A percentile compares a stretch with the other conserved stretches of the same genome.
Evolutionary conservation across 2,113 vertebrate genomes (phyloP).

Genomic region (Cettia cetti): DNA sequence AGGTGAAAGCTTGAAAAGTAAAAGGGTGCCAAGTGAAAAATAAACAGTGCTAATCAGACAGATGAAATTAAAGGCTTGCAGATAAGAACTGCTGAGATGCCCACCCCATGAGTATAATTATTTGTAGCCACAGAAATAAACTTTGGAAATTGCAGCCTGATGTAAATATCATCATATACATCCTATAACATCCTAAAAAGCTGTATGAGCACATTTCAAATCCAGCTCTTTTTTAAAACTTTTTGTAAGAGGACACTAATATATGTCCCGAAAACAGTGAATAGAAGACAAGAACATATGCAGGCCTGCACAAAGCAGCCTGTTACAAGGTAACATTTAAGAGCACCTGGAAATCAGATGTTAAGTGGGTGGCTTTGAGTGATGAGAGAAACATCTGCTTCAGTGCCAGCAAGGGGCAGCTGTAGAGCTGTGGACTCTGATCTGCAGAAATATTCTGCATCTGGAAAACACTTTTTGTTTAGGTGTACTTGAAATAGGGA

Average conservation of each 20-base stretch:
- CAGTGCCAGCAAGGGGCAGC: not conserved
- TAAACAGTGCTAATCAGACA: not conserved
- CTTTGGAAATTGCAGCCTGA: not conserved
- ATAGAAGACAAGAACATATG: not conserved
- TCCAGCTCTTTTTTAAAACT: not conserved
- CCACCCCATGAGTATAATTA: not conserved
- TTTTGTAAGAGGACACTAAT: not conserved
- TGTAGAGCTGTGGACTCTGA: not conserved
- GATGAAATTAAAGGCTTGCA: not conserved
- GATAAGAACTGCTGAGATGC: not conserved
- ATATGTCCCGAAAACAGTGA: not conserved
- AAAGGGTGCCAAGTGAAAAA: not conserved
- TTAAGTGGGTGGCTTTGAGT: not conserved
- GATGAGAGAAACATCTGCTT: not conserved
- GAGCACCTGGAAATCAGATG: not conserved
- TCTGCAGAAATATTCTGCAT: not conserved
- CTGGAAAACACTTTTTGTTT: not conserved
- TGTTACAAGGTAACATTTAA: not conserved
- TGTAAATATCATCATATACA: not conserved
- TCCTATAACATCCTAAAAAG: not conserved
- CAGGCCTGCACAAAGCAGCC: not conserved
- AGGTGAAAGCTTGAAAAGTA: not conserved
- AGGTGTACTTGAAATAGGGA: not conserved
- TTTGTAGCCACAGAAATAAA: not conserved
- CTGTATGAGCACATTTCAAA: not conserved